Percentiles rank a stretch among this genome's conserved stretches.
These are phyloP conservation scores for Laothoe populi DNA, from an alignment of 2,888 invertebrate species.

Conservation along the genomic window DNA sequence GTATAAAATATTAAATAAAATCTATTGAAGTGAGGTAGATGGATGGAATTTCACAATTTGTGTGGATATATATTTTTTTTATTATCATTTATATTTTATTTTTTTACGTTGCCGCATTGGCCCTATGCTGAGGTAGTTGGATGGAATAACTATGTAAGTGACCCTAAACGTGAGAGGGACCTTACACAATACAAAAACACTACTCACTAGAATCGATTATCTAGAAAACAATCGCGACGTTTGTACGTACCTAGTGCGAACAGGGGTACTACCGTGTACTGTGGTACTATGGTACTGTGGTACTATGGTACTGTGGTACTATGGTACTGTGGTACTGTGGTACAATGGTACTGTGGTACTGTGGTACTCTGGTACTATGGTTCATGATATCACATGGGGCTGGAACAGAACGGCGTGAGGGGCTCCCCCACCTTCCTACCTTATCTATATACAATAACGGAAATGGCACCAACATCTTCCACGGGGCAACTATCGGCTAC, in stretches of 20 bases:
- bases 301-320: no score
- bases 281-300: no score
- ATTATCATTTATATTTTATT: constrained; percentile 33
- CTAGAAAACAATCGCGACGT: constrained; percentile 63
- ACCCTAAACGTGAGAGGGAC: constrained; percentile 73
- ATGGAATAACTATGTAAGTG: constrained; percentile 84
- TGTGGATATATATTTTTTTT: constrained; percentile 75
- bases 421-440: constrained; percentile 33
- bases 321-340: no score
- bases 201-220: constrained; percentile 69
- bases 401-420: constrained; percentile 30
- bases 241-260: constrained; percentile 48
- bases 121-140: constrained; percentile 85
- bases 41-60: constrained; percentile 88
- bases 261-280: constrained; percentile 54
- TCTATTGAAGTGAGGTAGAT: constrained; percentile 89
- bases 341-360: no score
- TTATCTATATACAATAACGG: constrained; percentile 70
- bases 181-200: constrained; percentile 75
- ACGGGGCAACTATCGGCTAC: constrained; percentile 82
- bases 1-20: constrained; percentile 86
- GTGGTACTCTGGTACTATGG: no score
- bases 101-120: constrained; percentile 76
- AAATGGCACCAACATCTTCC: constrained; percentile 83
- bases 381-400: constrained; percentile 43